Evolutionary conservation across 2,888 invertebrate species (phyloP).

Genomic region (Congeria kusceri): DNA sequence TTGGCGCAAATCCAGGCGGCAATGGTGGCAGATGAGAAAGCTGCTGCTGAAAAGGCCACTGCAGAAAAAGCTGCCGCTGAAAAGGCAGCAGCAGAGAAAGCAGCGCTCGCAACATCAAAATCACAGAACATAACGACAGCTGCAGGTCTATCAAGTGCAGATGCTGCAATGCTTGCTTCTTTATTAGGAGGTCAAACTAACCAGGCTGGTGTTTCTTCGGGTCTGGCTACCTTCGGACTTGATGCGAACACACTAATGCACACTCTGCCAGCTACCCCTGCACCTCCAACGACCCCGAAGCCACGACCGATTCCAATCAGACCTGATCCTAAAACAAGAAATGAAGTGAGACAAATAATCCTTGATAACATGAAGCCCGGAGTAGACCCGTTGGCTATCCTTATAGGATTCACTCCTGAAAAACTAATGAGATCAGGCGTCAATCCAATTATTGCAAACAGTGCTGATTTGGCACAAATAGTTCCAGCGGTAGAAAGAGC

Average conservation of each 20-base stretch:
- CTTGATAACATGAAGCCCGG: conserved; percentile 41
- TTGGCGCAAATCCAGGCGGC: conserved; percentile 9
- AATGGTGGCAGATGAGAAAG: conserved; percentile 16
- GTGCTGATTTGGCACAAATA: conserved; percentile 53
- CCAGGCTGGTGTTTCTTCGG: neutral
- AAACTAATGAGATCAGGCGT: conserved; percentile 60
- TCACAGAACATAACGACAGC: conserved; percentile 25
- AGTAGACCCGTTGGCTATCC: conserved; percentile 42
- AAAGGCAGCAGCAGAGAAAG: conserved; percentile 12
- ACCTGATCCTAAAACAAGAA: conserved; percentile 55
- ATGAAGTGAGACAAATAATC: conserved; percentile 55
- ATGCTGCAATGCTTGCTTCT: conserved; percentile 17
- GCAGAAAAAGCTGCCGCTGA: conserved; percentile 15
- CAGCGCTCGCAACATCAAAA: conserved; percentile 3
- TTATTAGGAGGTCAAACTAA: conserved; percentile 10
- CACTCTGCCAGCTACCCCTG: conserved; percentile 25
- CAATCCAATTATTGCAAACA: conserved; percentile 58
- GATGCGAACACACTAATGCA: conserved; percentile 23
- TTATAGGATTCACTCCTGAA: conserved; percentile 57
- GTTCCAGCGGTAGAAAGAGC: conserved; percentile 57
- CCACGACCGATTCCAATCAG: conserved; percentile 46
- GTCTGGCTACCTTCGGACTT: conserved; percentile 7
- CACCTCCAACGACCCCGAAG: conserved; percentile 26
- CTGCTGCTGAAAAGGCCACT: conserved; percentile 18
- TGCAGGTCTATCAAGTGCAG: conserved; percentile 7